Evolutionary conservation across 2,113 vertebrate genomes (phyloP).

Genomic region (Casuarius casuarius): DNA sequence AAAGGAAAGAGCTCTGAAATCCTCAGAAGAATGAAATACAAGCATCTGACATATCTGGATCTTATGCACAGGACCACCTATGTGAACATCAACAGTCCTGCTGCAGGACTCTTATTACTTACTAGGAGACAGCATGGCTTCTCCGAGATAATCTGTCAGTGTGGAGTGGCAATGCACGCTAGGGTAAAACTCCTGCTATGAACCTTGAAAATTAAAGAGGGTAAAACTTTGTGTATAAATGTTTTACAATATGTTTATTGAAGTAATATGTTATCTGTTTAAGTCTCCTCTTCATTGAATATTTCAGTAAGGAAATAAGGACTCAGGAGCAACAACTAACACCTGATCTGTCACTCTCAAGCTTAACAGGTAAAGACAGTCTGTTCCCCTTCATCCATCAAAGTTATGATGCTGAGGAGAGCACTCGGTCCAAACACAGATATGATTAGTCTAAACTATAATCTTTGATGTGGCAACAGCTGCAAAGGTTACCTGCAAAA

Average conservation of each 20-base stretch:
- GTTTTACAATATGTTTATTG: not conserved
- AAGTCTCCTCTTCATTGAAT: not conserved
- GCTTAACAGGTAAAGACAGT: not conserved
- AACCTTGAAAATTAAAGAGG: not conserved
- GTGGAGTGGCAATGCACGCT: not conserved
- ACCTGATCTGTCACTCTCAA: not conserved
- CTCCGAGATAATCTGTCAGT: not conserved
- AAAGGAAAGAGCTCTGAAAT: not conserved
- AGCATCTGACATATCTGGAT: not conserved
- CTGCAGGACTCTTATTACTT: not conserved
- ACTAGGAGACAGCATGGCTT: fast-evolving
- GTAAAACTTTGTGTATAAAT: not conserved
- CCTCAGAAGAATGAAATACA: not conserved
- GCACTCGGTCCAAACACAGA: not conserved
- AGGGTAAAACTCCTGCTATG: not conserved
- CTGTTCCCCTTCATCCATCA: not conserved
- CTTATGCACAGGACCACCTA: not conserved
- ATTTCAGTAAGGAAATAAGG: not conserved
- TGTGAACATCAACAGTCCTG: not conserved
- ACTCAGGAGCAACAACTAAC: not conserved
- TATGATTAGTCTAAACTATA: not conserved
- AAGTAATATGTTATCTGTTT: not conserved
- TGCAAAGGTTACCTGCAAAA: constrained; percentile 7
- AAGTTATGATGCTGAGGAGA: not conserved
- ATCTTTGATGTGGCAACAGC: not conserved